Base-by-base conservation (phyloP, 2,797 vertebrate genomes). In the Pseudomugil gertrudae region DNA sequence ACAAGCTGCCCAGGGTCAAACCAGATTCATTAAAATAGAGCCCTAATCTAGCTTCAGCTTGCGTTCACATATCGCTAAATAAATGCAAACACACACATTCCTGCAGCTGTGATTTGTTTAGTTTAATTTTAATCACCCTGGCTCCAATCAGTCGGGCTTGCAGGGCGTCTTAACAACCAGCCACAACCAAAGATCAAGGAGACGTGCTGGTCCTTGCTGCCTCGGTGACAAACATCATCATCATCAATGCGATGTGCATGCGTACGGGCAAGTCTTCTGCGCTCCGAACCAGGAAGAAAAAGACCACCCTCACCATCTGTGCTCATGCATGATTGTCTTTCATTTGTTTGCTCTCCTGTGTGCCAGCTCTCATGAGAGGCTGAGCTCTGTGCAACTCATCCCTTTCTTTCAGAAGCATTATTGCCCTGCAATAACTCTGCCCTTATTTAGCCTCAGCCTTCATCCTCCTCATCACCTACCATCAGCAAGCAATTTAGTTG, bases 51-150 rank as follows among this genome's bases (percentile, higher is more conserved):
- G 5, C 72, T 52, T 43, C 43, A 70, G 64, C 78, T 66, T 63
- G 15, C 67, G 32, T 68, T 66, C 71, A 81, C 59, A 62, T 19
- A 29, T 47, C 54, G 29, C 55, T 51, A 27, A 52, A 55, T 61
- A 60, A 74, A 63, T 50, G 30, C 59, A 78, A 29, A 51, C 56
- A 69, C 72, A 70, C 52, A 65, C 68, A 67, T n/a, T 30, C 36
- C 29, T 45, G 58, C 19, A 45, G 43, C 61, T 64, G 62, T 67
- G 72, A 23, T 57, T 70, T 69, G 69, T 50, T 77, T 66, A 78
- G 69, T 87, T 74, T 15, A 88, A 83, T 74, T 84, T 86, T 86
- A 85, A 89, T 89, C 79, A 74, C 54, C 45, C 50, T 66, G n/a
- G 21, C 63, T 85, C 56, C 74, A 74, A 89, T 86, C 82, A 73